Conservation (phyloP, 2,888 invertebrate species). For the Cantharis nigra region DNA sequence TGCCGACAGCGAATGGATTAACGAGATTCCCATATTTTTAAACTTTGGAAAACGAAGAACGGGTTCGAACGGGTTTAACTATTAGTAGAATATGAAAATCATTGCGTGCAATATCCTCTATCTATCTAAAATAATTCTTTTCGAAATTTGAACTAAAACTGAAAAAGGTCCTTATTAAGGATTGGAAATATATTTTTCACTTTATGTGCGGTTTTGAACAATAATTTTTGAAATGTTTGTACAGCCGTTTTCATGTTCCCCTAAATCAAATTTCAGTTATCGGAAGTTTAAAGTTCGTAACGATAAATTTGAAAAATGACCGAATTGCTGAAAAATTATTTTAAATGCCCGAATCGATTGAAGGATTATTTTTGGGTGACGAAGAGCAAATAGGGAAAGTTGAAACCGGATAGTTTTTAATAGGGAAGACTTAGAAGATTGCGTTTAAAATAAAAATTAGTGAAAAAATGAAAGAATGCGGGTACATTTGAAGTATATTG, state of each 20-base stretch:
- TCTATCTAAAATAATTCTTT: no score
- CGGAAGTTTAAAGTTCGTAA: not conserved
- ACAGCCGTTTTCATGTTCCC: not conserved
- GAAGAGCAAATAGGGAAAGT: not conserved
- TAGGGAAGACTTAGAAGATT: not conserved
- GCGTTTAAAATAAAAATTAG: not conserved
- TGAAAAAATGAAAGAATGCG: not conserved
- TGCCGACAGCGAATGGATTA: no score
- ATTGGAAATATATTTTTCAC: no score
- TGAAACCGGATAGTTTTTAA: not conserved
- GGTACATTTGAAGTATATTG: not conserved
- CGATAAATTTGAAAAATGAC: not conserved
- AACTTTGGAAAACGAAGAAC: no score
- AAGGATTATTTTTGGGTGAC: not conserved
- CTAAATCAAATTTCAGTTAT: not conserved
- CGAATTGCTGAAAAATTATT: not conserved
- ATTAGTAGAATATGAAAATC: no score
- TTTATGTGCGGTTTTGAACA: not conserved
- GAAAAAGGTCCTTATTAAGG: no score
- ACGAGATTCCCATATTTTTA: no score
- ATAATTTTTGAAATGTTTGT: not conserved
- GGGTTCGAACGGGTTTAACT: no score
- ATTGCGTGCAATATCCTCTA: no score
- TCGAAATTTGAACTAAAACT: no score
- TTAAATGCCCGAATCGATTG: not conserved